Evolutionary conservation across 2,888 invertebrate genomes (phyloP), one percentile per base, ranked within the genome.

Genomic region (Noctua pronuba): DNA sequence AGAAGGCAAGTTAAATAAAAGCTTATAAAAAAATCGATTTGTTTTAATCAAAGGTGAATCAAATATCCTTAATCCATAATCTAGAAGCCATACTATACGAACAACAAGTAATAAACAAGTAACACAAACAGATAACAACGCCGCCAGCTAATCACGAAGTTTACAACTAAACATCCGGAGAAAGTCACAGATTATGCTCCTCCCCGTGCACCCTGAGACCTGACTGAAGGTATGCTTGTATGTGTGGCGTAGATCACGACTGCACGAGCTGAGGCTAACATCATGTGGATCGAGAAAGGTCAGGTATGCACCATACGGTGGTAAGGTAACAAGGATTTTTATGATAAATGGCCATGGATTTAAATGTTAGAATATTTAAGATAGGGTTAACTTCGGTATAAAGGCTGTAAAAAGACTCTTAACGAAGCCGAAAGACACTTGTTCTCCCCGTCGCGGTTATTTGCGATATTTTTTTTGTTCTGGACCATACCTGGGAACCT

Each of bases 141-240:
- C 82, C 86, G 77, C 67, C 64, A 86, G 85, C 86, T 85, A 86
- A 86, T 87, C 88, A 86, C 87, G 86, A 85, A 79, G 70, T 60
- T 60, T 71, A 75, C 83, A 68, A 79, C 52, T 75, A 74, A 73
- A 71, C 72, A 66, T 74, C 58, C 73, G 74, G 85, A 79, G 85
- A 85, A 85, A 85, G 85, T 79, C 73, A 18, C 72, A n/a, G 70
- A 81, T 41, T 24, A 44, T 74, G 68, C 75, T 78, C 73, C 84
- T 84, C 65, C 83, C 77, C 64, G 8, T 71, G 64, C 66, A 77
- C 66, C 75, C 75, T 77, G 75, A 72, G 78, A 74, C 80, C 75
- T 74, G 73, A 35, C 75, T 72, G 68, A 13, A 78, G 75, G 71
- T 84, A 75, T 67, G 74, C 44, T 74, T 77, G 81, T 81, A 70